Conservation (phyloP, 2,888 invertebrate genomes). For the Labia minor region DNA sequence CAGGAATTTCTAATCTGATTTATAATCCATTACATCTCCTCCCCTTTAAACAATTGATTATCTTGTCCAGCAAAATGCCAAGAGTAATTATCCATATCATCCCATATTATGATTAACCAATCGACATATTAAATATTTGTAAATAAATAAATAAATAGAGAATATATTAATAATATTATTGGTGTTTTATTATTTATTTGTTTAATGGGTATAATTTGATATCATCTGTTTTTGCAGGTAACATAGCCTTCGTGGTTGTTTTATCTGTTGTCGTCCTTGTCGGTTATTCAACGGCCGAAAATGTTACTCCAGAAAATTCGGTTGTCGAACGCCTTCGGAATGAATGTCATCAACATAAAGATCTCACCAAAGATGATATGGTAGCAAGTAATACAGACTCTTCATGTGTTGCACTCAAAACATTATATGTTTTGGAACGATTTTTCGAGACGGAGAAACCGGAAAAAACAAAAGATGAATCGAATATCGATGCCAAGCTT, state of each 20-base stretch:
- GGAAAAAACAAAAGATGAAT: background rate
- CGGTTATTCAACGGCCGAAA: no score
- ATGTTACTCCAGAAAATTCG: no score
- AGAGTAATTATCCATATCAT: background rate
- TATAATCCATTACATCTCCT: background rate
- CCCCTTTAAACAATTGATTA: background rate
- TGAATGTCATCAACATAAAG: background rate
- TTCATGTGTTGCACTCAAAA: background rate
- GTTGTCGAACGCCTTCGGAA: background rate
- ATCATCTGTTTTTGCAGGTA: no score
- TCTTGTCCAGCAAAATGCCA: background rate
- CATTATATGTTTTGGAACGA: background rate
- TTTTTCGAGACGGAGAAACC: background rate
- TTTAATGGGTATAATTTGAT: no score
- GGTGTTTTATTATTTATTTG: no score
- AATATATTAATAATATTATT: no score
- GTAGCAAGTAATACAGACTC: background rate
- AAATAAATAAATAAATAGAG: no score
- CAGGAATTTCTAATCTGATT: background rate
- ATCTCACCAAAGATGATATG: background rate
- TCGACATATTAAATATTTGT: no score
- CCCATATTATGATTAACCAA: background rate
- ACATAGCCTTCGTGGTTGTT: no score
- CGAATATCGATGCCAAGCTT: background rate
- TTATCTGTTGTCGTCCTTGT: no score